phyloP scores from a whole-genome alignment of 1,140 invertebrate species.

The Panagrolaimus sp. region DNA sequence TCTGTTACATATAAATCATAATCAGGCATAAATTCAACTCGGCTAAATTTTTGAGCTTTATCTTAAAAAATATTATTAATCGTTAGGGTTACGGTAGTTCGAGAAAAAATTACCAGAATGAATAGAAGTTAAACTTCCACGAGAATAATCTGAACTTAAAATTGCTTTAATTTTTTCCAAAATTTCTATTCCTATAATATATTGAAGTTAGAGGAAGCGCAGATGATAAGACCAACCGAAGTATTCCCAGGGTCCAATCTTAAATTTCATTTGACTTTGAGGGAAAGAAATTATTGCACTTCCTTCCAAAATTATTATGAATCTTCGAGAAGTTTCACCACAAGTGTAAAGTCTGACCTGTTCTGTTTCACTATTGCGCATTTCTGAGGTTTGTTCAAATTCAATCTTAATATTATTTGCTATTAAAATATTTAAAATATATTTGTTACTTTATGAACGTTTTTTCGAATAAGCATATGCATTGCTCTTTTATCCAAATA shows the following conservation, averaged over 20 bases:
- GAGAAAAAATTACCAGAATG: not conserved
- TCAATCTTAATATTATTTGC: conserved; percentile 12
- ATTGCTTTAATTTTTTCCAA: conserved; percentile 32
- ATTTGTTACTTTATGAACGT: conserved; percentile 33
- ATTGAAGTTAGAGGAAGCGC: too few species aligned
- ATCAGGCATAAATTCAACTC: conserved; percentile 44
- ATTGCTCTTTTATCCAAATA: conserved; percentile 43
- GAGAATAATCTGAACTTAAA: conserved; percentile 13
- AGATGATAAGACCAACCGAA: too few species aligned
- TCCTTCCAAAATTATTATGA: conserved; percentile 46
- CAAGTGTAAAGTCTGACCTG: conserved; percentile 32
- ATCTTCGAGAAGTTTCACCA: conserved; percentile 37
- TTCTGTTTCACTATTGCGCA: not conserved
- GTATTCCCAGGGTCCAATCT: conserved; percentile 47
- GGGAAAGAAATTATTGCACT: conserved; percentile 39
- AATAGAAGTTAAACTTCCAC: conserved; percentile 13
- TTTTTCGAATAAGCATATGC: conserved; percentile 35
- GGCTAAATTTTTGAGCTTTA: conserved; percentile 14
- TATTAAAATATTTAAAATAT: conserved; percentile 14
- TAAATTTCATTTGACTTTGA: conserved; percentile 42
- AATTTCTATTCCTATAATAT: conserved; percentile 33
- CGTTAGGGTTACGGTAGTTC: not conserved
- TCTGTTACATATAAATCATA: conserved; percentile 38
- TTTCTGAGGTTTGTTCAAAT: conserved; percentile 19
- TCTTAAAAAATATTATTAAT: too few species aligned